Percentiles rank a stretch among this genome's conserved stretches.
Evolutionary conservation across 2,888 invertebrate species (phyloP).

Genomic region (Diaperis boleti): DNA sequence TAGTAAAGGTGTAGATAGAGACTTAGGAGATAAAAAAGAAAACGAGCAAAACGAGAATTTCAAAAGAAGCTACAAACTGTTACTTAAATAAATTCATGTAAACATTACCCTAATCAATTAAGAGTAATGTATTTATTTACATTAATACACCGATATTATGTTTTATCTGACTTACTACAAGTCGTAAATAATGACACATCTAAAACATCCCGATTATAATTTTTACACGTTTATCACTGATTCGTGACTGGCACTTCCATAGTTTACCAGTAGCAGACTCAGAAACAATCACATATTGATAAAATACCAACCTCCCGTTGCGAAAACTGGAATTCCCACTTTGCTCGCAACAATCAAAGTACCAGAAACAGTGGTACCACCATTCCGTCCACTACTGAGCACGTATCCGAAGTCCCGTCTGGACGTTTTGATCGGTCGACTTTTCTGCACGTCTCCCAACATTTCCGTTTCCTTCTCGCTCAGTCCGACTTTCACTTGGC

Average conservation of each 20-base stretch:
- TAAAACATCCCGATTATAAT: too few species aligned
- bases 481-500: slow-evolving; percentile 86
- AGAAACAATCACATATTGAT: neutral
- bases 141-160: too few species aligned
- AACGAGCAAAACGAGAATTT: too few species aligned
- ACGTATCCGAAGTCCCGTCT: slow-evolving; percentile 87
- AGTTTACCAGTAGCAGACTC: neutral
- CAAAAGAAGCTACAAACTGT: too few species aligned
- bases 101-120: too few species aligned
- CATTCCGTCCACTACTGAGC: slow-evolving; percentile 76
- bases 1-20: too few species aligned
- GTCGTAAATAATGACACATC: too few species aligned
- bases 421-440: slow-evolving; percentile 82
- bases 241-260: neutral
- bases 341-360: slow-evolving; percentile 88
- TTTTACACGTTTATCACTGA: too few species aligned
- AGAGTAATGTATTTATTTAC: too few species aligned
- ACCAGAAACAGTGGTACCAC: slow-evolving; percentile 97
- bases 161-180: too few species aligned
- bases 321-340: slow-evolving; percentile 90
- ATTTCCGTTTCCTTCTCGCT: slow-evolving; percentile 72
- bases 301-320: slow-evolving; percentile 80
- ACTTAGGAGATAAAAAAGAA: too few species aligned
- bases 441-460: slow-evolving; percentile 70
- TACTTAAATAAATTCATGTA: too few species aligned